Evolutionary conservation across 2,888 invertebrate genomes (phyloP), one percentile per base, ranked within the genome.

Genomic region (Allolobophora icterica): DNA sequence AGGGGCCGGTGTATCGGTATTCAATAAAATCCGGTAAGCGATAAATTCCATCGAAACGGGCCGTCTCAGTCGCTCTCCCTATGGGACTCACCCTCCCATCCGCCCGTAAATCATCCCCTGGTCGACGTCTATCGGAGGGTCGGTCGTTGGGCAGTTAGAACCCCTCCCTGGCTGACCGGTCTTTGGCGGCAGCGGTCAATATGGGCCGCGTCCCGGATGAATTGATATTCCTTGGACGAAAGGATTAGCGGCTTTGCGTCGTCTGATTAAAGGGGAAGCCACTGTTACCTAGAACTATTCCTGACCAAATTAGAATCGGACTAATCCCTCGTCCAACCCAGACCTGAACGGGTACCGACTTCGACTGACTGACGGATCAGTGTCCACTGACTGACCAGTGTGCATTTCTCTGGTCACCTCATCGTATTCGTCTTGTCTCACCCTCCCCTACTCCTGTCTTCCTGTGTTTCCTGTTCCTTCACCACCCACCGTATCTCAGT

Each of bases 1-100:
- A 71, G 30, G 87, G 87, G 24, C 19, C 19, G 21, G 35, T 35
- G n/a, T 34, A 87, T 87, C 87, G 87, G 87, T 34, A 87, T 87
- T 87, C 87, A 87, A 87, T 87, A 87, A 87, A 87, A 87, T 87
- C 87, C 38, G 34, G n/a, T 35, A 35, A 87, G 24, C 87, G 87
- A 87, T 87, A 87, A 87, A 87, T 87, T 87, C 87, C 38, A 87
- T 87, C 87, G 21, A 38, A 38, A 87, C 87, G 35, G 21, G 87
- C 35, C 35, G 87, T 5, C 34, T 87, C 38, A 21, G 30, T 87
- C 87, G 19, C 24, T 38, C 35, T 34, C 35, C 33, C 19, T 6
- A 30, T 8, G 35, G 38, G 8, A 2, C 34, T 17, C 1, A 21
- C 87, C 87, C 34, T 35, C 87, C 87, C n/a, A 34, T 24, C 24